A percentile compares a stretch with the other conserved stretches of the same genome.
These are phyloP conservation scores for Philaethria dido DNA, from an alignment of 2,888 invertebrate genomes.

Conservation along the genomic window DNA sequence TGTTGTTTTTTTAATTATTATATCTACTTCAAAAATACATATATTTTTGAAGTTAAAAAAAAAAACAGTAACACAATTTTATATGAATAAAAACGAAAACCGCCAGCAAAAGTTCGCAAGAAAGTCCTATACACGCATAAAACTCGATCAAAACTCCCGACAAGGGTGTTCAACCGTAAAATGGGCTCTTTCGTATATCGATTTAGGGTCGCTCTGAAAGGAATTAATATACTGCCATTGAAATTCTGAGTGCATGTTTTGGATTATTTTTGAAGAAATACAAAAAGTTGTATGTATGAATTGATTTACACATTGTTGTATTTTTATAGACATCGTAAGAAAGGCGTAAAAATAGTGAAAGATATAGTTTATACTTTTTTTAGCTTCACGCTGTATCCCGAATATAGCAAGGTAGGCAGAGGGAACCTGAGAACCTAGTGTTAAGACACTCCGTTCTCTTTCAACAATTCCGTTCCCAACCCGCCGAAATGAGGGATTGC, in stretches of 20 bases:
- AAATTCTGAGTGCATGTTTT: conserved; percentile 32
- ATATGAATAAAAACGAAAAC: conserved; percentile 37
- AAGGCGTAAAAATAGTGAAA: too few species aligned
- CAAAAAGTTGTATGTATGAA: neutral
- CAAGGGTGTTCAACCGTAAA: conserved; percentile 52
- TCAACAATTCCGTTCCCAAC: too few species aligned
- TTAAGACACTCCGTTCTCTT: too few species aligned
- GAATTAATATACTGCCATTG: conserved; percentile 48
- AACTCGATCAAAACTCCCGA: conserved; percentile 41
- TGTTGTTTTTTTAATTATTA: neutral
- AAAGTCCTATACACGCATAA: conserved; percentile 36
- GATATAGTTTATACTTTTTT: too few species aligned
- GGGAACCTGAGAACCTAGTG: too few species aligned
- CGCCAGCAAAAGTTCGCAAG: conserved; percentile 31
- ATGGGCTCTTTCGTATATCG: conserved; percentile 53
- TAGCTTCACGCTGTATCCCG: too few species aligned
- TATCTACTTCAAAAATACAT: neutral
- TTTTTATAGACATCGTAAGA: too few species aligned
- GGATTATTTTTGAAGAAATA: conserved; percentile 15
- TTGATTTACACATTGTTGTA: too few species aligned
- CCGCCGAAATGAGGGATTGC: too few species aligned
- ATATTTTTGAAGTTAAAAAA: neutral
- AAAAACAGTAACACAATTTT: conserved; percentile 15
- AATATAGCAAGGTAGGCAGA: too few species aligned
- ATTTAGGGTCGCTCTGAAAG: conserved; percentile 50